These are phyloP conservation scores for Philopedon plagiatum DNA, from an alignment of 2,888 invertebrate genomes.

Conservation along the genomic window DNA sequence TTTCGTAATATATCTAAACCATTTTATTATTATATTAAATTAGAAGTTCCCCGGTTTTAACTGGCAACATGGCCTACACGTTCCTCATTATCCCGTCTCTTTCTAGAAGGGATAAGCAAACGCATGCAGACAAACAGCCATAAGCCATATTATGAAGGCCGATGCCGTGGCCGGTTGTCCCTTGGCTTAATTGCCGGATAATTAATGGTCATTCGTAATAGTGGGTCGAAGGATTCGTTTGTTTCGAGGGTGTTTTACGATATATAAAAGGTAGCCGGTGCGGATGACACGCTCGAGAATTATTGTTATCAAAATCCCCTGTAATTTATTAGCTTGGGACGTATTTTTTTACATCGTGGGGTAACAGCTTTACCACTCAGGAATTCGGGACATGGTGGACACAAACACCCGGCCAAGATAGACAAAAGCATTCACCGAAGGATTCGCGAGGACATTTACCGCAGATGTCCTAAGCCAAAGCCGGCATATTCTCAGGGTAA, in stretches of 20 bases:
- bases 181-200: slow-evolving; percentile 66
- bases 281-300: slow-evolving; percentile 50
- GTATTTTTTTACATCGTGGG: neutral
- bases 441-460: too few species aligned
- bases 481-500: too few species aligned
- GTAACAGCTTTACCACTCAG: too few species aligned
- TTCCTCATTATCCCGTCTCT: slow-evolving; percentile 23
- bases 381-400: too few species aligned
- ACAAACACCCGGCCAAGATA: too few species aligned
- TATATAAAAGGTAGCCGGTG: slow-evolving; percentile 60
- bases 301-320: slow-evolving; percentile 39
- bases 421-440: too few species aligned
- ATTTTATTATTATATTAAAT: too few species aligned
- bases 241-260: slow-evolving; percentile 60
- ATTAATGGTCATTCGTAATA: slow-evolving; percentile 66
- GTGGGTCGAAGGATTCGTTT: slow-evolving; percentile 65
- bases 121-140: slow-evolving; percentile 33
- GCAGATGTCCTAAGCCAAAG: too few species aligned
- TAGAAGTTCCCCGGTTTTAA: too few species aligned
- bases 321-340: slow-evolving; percentile 14
- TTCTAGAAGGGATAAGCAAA: slow-evolving; percentile 29
- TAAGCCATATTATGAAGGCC: slow-evolving; percentile 54
- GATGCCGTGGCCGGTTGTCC: slow-evolving; percentile 57
- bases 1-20: too few species aligned
- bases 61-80: slow-evolving; percentile 26